A percentile compares a stretch with the other conserved stretches of the same genome.
Conservation (phyloP, 2,113 vertebrate genomes). For the Vidua chalybeata region DNA sequence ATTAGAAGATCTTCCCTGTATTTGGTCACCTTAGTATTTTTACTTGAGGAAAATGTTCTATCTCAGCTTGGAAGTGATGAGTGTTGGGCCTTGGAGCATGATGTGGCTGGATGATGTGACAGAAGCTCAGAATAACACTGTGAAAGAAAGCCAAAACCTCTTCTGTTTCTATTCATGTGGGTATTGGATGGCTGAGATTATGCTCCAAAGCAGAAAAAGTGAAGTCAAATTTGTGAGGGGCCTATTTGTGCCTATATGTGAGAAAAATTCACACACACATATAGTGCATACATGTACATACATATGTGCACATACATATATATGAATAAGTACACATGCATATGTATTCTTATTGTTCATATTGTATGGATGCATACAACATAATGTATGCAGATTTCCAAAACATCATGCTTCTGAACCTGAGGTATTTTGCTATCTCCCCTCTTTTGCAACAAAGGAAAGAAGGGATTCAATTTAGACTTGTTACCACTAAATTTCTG, state of each 20-base stretch:
- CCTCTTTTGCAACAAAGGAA: background rate
- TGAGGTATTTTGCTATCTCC: background rate
- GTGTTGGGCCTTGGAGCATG: background rate
- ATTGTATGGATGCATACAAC: too few species aligned
- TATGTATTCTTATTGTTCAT: background rate
- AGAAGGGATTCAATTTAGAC: background rate
- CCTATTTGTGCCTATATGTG: background rate
- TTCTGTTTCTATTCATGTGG: background rate
- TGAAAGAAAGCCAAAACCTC: background rate
- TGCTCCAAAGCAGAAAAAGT: background rate
- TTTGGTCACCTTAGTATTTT: background rate
- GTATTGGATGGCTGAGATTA: background rate
- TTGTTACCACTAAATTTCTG: background rate
- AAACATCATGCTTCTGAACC: background rate
- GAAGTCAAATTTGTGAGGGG: background rate
- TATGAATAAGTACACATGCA: background rate
- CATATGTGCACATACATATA: background rate
- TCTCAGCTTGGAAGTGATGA: background rate
- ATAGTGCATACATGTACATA: accelerated
- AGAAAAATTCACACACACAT: accelerated
- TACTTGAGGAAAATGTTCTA: background rate
- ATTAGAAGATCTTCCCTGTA: background rate
- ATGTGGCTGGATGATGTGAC: background rate
- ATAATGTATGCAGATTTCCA: background rate
- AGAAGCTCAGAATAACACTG: background rate